A percentile compares a stretch with the other conserved stretches of the same genome.
Conservation (phyloP, 2,888 invertebrate species). For the Microdon myrmicae region DNA sequence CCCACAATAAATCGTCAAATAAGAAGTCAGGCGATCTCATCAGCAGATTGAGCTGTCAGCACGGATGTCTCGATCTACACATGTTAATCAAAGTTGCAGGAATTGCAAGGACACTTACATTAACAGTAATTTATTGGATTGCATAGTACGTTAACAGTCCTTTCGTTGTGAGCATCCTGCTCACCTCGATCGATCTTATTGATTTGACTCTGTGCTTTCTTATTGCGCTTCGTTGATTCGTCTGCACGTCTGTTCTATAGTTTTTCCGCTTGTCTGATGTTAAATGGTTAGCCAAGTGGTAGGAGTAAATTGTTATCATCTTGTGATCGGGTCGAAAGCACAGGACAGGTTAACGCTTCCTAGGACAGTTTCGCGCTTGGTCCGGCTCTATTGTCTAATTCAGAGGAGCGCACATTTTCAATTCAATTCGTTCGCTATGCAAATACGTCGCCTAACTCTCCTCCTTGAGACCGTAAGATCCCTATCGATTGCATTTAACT, state of each 20-base stretch:
- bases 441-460: slow-evolving; percentile 37
- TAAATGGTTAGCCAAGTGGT: slow-evolving; percentile 44
- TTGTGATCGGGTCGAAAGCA: slow-evolving; percentile 44
- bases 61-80: slow-evolving; percentile 51
- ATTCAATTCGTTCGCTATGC: slow-evolving; percentile 48
- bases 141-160: slow-evolving; percentile 17
- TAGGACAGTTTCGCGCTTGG: slow-evolving; percentile 33
- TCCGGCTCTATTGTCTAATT: slow-evolving; percentile 42
- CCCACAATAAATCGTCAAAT: slow-evolving; percentile 50
- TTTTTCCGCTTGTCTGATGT: slow-evolving; percentile 15
- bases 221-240: slow-evolving; percentile 9
- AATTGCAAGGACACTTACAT: slow-evolving; percentile 51
- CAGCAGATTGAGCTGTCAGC: slow-evolving; percentile 51
- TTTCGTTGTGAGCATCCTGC: slow-evolving; percentile 33
- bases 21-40: slow-evolving; percentile 42
- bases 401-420: slow-evolving; percentile 38
- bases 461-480: slow-evolving; percentile 25
- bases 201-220: slow-evolving; percentile 35
- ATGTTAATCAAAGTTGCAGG: slow-evolving; percentile 50
- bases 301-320: slow-evolving; percentile 47
- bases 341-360: slow-evolving; percentile 20
- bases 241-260: slow-evolving; percentile 16
- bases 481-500: slow-evolving; percentile 52
- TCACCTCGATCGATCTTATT: slow-evolving; percentile 44
- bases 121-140: slow-evolving; percentile 49